Conservation (phyloP, 2,113 vertebrate species). For the Crotalus horridus region DNA sequence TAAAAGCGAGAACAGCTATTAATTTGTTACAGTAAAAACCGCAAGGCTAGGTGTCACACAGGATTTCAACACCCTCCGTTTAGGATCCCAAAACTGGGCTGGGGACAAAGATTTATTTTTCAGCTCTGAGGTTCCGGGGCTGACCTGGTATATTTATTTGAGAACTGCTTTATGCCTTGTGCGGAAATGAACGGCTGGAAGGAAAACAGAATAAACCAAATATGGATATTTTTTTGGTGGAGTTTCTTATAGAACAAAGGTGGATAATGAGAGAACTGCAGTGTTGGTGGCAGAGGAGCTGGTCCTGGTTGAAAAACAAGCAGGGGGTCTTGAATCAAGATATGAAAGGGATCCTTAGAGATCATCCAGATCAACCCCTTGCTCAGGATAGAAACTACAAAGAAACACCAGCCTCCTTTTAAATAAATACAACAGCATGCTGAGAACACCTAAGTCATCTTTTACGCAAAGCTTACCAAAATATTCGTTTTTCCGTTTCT, state of each 20-base stretch:
- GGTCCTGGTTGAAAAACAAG: background rate
- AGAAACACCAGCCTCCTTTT: background rate
- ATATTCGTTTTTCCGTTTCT: background rate
- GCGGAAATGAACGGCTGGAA: too few species aligned
- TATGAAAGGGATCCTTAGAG: background rate
- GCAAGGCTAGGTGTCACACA: background rate
- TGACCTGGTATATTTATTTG: background rate
- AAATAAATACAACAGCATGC: background rate
- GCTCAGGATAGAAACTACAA: background rate
- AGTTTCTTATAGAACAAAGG: background rate
- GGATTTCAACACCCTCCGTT: conserved; percentile 35
- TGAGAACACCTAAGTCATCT: background rate
- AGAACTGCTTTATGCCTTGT: background rate
- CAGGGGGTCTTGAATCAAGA: background rate
- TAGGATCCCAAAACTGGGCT: background rate
- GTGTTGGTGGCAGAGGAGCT: background rate
- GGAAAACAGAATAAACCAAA: background rate
- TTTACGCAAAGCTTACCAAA: background rate
- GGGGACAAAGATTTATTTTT: background rate
- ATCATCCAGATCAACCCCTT: background rate
- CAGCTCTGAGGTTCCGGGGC: background rate
- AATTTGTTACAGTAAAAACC: conserved; percentile 2
- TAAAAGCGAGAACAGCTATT: background rate
- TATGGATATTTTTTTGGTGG: background rate
- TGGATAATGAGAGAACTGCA: background rate